phyloP scores from a whole-genome alignment of 2,888 invertebrate genomes.

The Pilophorus perplexus region DNA sequence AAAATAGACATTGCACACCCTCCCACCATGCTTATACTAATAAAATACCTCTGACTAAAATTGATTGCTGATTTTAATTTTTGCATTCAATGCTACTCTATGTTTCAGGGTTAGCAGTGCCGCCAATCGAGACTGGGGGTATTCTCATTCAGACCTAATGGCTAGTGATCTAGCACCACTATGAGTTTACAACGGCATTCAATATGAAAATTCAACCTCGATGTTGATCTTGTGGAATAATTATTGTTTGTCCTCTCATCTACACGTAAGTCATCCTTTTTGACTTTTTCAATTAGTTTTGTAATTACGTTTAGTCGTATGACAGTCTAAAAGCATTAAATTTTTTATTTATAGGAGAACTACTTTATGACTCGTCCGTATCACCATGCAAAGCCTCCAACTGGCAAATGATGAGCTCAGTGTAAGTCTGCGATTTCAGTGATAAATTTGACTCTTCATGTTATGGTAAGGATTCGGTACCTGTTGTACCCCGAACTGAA shows the following conservation, averaged over 20 bases:
- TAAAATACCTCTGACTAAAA: no score
- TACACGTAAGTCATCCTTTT: not conserved
- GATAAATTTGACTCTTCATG: not conserved
- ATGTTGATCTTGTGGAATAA: slow-evolving; percentile 24
- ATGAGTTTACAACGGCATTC: not conserved
- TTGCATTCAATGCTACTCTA: no score
- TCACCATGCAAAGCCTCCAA: slow-evolving; percentile 40
- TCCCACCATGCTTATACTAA: no score
- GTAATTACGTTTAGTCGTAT: no score
- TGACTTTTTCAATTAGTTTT: not conserved
- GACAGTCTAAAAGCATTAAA: not conserved
- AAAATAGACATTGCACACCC: no score
- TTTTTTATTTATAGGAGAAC: slow-evolving; percentile 17
- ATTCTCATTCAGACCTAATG: not conserved
- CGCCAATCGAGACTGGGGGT: not conserved
- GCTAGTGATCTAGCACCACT: slow-evolving; percentile 5
- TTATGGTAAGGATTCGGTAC: not conserved
- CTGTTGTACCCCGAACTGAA: no score
- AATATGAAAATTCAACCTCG: slow-evolving; percentile 22
- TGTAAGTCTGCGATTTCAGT: slow-evolving; percentile 29
- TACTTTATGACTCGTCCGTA: slow-evolving; percentile 35
- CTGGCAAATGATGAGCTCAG: slow-evolving; percentile 37
- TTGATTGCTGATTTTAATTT: no score
- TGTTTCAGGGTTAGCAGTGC: slow-evolving; percentile 12
- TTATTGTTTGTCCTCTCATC: slow-evolving; percentile 20